Conservation (phyloP, 2,797 vertebrate species). For the Ctenopoma kingsleyae region DNA sequence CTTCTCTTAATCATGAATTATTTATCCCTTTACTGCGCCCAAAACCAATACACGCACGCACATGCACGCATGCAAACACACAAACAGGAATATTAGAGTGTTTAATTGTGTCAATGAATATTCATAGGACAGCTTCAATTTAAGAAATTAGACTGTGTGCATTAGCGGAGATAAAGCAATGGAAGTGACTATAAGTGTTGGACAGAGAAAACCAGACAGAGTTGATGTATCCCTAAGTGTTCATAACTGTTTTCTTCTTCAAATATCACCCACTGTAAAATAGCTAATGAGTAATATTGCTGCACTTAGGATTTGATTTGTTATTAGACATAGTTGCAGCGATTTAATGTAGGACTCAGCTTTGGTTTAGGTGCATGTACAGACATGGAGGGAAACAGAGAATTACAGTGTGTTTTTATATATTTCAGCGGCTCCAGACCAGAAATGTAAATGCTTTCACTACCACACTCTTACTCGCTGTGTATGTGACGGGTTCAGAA, state of each 20-base stretch:
- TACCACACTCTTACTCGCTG: conserved; percentile 4
- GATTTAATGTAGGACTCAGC: not conserved
- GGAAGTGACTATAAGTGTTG: not conserved
- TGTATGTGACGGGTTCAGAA: conserved; percentile 32
- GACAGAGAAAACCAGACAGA: conserved; percentile 17
- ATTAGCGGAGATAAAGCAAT: conserved; percentile 4
- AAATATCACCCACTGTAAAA: not conserved
- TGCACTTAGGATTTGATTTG: not conserved
- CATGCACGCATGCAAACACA: conserved; percentile 1
- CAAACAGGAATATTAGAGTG: conserved; percentile 22
- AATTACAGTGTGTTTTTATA: conserved; percentile 27
- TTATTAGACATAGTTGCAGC: not conserved
- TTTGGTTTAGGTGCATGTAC: not conserved
- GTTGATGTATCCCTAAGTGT: conserved; percentile 15
- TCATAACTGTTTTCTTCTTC: conserved; percentile 1
- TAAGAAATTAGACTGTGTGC: conserved; percentile 26
- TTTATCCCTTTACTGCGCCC: not conserved
- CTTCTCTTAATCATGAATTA: not conserved
- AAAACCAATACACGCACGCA: not conserved
- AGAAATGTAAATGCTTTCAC: conserved; percentile 43
- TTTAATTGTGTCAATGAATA: conserved; percentile 31
- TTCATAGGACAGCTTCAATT: conserved; percentile 20
- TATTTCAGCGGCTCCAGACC: conserved; percentile 50
- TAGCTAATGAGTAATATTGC: not conserved
- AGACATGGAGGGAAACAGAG: not conserved